Evolutionary conservation across 2,888 invertebrate species (phyloP).

Genomic region (Yponomeuta malinellus): DNA sequence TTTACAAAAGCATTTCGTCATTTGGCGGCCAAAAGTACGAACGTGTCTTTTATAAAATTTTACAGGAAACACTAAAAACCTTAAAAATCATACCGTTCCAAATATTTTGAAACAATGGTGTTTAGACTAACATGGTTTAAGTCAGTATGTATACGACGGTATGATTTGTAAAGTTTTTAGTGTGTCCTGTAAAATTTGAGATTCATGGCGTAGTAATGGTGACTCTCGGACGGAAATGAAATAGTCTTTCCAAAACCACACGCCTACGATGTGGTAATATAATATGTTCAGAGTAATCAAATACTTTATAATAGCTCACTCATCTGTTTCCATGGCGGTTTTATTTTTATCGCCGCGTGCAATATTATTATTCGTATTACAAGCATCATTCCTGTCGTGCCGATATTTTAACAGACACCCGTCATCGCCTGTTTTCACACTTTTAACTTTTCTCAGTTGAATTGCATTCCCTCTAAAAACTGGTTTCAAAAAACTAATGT

Average conservation of each 20-base stretch:
- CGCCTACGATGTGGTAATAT: conserved; percentile 28
- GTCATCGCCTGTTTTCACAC: conserved; percentile 20
- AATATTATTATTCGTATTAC: too few relatives aligned
- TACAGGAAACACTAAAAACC: too few relatives aligned
- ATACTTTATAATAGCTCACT: conserved; percentile 28
- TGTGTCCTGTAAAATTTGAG: too few relatives aligned
- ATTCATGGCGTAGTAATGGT: neutral
- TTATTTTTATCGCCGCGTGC: conserved; percentile 21
- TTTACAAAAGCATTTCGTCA: conserved; percentile 35
- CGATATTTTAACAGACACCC: conserved; percentile 24
- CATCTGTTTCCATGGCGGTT: conserved; percentile 39
- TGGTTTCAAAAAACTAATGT: neutral
- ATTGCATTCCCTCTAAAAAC: neutral
- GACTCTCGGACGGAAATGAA: conserved; percentile 36
- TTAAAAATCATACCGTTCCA: too few relatives aligned
- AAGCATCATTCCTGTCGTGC: conserved; percentile 4
- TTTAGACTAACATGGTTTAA: too few relatives aligned
- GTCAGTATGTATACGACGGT: too few relatives aligned
- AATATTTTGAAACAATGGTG: too few relatives aligned
- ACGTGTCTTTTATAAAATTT: too few relatives aligned
- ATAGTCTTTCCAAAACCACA: conserved; percentile 38
- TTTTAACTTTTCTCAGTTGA: neutral
- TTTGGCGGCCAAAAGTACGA: too few relatives aligned
- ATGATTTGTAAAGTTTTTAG: too few relatives aligned
- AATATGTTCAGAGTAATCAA: conserved; percentile 24